Evolutionary conservation across 2,113 vertebrate genomes (phyloP).

Genomic region (Tursiops truncatus): DNA sequence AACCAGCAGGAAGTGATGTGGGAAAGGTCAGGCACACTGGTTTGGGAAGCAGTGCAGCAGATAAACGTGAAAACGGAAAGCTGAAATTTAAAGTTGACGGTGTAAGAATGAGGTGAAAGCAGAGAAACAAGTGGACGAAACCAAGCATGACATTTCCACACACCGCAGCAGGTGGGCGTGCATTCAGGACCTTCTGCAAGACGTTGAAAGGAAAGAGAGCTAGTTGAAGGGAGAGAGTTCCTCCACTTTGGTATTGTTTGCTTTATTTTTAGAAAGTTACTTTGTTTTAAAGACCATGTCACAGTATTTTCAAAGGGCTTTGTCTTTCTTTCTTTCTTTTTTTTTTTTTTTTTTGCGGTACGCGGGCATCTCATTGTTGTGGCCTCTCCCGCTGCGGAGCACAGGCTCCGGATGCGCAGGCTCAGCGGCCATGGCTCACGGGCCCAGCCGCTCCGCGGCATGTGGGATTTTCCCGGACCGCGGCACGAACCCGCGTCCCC

Average conservation of each 20-base stretch:
- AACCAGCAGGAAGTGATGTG: background rate
- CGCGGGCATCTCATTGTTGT: too few relatives aligned
- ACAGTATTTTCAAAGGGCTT: background rate
- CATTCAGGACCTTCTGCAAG: background rate
- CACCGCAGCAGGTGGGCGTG: rapidly evolving
- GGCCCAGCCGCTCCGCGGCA: too few relatives aligned
- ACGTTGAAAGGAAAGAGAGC: background rate
- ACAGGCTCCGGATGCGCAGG: too few relatives aligned
- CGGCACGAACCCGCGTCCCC: too few relatives aligned
- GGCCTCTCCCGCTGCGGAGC: too few relatives aligned
- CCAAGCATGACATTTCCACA: background rate
- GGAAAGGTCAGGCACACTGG: background rate
- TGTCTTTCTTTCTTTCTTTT: background rate
- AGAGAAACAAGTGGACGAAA: background rate
- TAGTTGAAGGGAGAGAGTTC: background rate
- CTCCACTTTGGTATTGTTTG: background rate
- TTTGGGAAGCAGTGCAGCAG: background rate
- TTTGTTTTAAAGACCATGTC: background rate
- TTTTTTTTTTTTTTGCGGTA: too few relatives aligned
- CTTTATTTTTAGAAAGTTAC: background rate
- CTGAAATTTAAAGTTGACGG: background rate
- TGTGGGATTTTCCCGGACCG: too few relatives aligned
- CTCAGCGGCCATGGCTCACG: too few relatives aligned
- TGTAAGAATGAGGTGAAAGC: background rate
- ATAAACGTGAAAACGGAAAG: background rate